Evolutionary conservation across 1,140 invertebrate species (phyloP).

Genomic region (Heliconius eleuchia): DNA sequence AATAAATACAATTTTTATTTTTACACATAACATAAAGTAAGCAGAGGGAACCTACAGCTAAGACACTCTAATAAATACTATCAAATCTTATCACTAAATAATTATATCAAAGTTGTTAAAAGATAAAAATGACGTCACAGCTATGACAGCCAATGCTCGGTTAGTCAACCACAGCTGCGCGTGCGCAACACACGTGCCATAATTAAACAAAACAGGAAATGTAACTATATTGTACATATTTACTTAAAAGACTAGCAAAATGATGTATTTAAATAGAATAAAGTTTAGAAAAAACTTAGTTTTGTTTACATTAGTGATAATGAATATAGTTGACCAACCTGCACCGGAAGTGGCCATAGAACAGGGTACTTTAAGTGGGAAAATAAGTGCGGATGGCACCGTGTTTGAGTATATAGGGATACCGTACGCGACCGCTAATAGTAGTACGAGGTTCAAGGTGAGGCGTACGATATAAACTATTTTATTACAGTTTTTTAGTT

Average conservation of each 20-base stretch:
- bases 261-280: slow-evolving; percentile 18
- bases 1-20: neutral
- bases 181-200: slow-evolving; percentile 9
- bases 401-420: slow-evolving; percentile 70
- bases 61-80: neutral
- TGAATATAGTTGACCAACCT: slow-evolving; percentile 57
- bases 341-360: slow-evolving; percentile 53
- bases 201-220: neutral
- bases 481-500: slow-evolving; percentile 39
- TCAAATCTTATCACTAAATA: neutral
- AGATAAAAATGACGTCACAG: neutral
- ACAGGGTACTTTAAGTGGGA: slow-evolving; percentile 60
- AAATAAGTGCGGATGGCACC: slow-evolving; percentile 61
- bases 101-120: neutral
- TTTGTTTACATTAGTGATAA: slow-evolving; percentile 52
- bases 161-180: slow-evolving; percentile 14
- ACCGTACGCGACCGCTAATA: slow-evolving; percentile 64
- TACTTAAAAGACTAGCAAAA: neutral
- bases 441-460: slow-evolving; percentile 61
- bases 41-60: neutral
- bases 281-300: slow-evolving; percentile 43
- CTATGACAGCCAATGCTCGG: neutral
- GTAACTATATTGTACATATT: neutral
- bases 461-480: neutral
- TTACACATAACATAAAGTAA: neutral